A percentile compares a stretch with the other conserved stretches of the same genome.
These are phyloP conservation scores for Meganola albula DNA, from an alignment of 2,888 invertebrate genomes.

Conservation along the genomic window DNA sequence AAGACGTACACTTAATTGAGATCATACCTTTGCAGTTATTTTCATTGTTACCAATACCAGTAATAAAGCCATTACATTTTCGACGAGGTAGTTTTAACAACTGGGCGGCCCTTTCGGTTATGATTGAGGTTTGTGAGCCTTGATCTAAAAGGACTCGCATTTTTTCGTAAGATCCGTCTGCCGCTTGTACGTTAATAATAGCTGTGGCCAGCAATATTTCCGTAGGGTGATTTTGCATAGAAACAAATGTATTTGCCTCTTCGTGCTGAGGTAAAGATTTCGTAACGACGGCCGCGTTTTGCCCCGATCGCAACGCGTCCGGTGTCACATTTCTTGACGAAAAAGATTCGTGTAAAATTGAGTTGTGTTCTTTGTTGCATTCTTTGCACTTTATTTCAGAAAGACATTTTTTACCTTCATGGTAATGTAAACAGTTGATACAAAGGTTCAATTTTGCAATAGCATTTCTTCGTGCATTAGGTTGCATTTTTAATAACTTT, in stretches of 20 bases:
- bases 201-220: neutral
- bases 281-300: neutral
- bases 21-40: neutral
- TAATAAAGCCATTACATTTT: neutral
- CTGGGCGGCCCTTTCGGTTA: neutral
- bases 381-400: neutral
- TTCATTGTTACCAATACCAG: neutral
- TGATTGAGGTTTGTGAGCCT: neutral
- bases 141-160: neutral
- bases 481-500: neutral
- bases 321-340: neutral
- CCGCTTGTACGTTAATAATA: neutral
- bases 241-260: neutral
- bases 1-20: neutral
- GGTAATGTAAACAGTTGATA: neutral
- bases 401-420: neutral
- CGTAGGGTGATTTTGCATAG: neutral
- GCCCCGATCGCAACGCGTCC: neutral
- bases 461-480: neutral
- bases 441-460: neutral
- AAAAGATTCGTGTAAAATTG: neutral
- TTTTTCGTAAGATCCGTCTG: neutral
- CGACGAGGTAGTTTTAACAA: neutral
- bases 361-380: neutral
- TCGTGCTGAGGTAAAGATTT: neutral